A percentile compares a stretch with the other conserved stretches of the same genome.
Evolutionary conservation across 2,113 vertebrate species (phyloP).

Genomic region (Xiphorhynchus elegans): DNA sequence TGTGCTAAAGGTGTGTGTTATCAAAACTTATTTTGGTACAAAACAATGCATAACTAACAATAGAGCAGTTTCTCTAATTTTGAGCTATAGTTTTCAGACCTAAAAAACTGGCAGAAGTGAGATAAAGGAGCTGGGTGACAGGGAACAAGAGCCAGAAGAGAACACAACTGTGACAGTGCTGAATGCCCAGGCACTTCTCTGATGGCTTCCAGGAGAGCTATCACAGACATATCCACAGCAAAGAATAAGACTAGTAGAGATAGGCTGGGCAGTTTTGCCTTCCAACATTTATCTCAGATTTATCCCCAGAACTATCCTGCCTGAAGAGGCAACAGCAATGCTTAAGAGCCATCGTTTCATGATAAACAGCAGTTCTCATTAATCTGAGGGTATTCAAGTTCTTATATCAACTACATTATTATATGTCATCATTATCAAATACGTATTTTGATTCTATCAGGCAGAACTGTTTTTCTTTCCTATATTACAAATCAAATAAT

Average conservation of each 20-base stretch:
- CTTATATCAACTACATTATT: neutral
- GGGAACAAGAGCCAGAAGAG: neutral
- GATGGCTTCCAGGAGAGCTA: neutral
- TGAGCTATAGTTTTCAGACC: rapidly evolving
- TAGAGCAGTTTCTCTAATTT: neutral
- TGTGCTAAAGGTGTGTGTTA: neutral
- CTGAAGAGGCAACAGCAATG: neutral
- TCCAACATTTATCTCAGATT: neutral
- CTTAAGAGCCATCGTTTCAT: neutral
- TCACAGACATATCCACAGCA: neutral
- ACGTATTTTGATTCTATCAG: neutral
- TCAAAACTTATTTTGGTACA: neutral
- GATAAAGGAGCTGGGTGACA: rapidly evolving
- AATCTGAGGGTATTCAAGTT: neutral
- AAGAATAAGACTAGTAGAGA: neutral
- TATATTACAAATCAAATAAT: neutral
- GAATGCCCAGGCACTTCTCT: neutral
- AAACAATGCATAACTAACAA: neutral
- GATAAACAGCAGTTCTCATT: neutral
- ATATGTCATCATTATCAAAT: neutral
- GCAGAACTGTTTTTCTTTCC: neutral
- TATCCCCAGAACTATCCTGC: neutral
- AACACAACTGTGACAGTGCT: rapidly evolving
- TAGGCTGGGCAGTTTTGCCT: no score
- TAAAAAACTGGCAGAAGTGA: neutral